Percentiles rank a stretch among this genome's conserved stretches.
These are phyloP conservation scores for Calycopis cecrops DNA, from an alignment of 1,140 invertebrate species.

Conservation along the genomic window DNA sequence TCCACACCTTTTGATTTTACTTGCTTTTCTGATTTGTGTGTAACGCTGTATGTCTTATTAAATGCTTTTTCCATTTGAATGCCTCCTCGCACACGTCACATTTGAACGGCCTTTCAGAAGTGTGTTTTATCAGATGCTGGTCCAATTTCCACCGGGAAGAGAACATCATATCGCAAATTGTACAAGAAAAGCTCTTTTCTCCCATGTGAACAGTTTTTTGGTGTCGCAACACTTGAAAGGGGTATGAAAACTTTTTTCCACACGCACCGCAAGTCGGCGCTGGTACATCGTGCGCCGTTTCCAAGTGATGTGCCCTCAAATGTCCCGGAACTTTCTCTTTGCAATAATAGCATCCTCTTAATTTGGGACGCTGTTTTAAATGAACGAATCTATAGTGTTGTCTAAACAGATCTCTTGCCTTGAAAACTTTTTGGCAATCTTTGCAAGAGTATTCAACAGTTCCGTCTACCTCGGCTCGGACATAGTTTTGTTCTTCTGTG, in stretches of 20 bases:
- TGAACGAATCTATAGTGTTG: conserved; percentile 28
- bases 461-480: conserved; percentile 15
- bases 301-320: conserved; percentile 30
- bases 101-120: conserved; percentile 19
- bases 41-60: conserved; percentile 12
- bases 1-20: too few relatives aligned
- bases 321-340: conserved; percentile 28
- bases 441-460: conserved; percentile 21
- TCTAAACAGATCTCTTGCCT: conserved; percentile 20
- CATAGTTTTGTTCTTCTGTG: conserved; percentile 17
- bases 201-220: conserved; percentile 31
- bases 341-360: conserved; percentile 31
- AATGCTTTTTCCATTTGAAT: conserved; percentile 37
- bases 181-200: conserved; percentile 32
- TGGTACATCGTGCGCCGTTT: conserved; percentile 31
- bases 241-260: conserved; percentile 34
- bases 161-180: conserved; percentile 33
- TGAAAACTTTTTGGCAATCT: conserved; percentile 24
- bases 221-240: conserved; percentile 32
- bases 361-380: conserved; percentile 18
- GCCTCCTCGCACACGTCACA: conserved; percentile 64
- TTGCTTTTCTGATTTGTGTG: not conserved
- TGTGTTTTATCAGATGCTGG: conserved; percentile 46
- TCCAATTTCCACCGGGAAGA: conserved; percentile 37
- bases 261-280: conserved; percentile 36